Evolutionary conservation across 2,113 vertebrate genomes (phyloP).

Genomic region (Ceyx cyanopectus): DNA sequence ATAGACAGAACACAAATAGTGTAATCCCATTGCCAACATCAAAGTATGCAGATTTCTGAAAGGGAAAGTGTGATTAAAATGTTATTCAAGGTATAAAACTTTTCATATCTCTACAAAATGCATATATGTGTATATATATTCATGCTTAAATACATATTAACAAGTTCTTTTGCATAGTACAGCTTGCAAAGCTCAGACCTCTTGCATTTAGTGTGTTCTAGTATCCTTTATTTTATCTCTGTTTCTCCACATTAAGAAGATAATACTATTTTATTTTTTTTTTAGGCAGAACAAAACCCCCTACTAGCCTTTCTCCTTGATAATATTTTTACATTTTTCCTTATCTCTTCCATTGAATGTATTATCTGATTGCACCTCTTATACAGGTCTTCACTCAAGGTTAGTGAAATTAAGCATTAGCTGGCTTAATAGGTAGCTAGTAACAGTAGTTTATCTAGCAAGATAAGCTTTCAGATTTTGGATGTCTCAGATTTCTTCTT

Average conservation of each 20-base stretch:
- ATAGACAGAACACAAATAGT: constrained; percentile 24
- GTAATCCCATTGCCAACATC: constrained; percentile 8
- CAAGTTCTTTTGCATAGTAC: background rate
- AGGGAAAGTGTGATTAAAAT: constrained; percentile 7
- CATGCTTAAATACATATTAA: constrained; percentile 30
- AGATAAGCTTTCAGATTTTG: constrained; percentile 69
- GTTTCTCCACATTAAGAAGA: constrained; percentile 33
- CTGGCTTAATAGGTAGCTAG: constrained; percentile 65
- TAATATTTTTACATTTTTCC: constrained; percentile 74
- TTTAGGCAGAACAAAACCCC: constrained; percentile 67
- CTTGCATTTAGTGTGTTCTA: constrained; percentile 19
- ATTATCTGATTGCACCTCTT: constrained; percentile 74
- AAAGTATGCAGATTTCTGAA: constrained; percentile 49
- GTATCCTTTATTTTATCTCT: constrained; percentile 65
- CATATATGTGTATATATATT: background rate
- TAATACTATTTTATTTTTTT: background rate
- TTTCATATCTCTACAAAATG: constrained; percentile 43
- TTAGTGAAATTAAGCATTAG: constrained; percentile 79
- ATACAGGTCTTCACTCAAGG: constrained; percentile 74
- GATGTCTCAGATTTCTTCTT: constrained; percentile 64
- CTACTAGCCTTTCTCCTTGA: constrained; percentile 63
- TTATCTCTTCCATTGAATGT: constrained; percentile 70
- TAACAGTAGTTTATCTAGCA: constrained; percentile 68
- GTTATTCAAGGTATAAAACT: constrained; percentile 33
- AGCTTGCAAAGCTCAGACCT: constrained; percentile 38